Base-by-base conservation (phyloP, 2,113 vertebrate species). In the Rana temporaria region DNA sequence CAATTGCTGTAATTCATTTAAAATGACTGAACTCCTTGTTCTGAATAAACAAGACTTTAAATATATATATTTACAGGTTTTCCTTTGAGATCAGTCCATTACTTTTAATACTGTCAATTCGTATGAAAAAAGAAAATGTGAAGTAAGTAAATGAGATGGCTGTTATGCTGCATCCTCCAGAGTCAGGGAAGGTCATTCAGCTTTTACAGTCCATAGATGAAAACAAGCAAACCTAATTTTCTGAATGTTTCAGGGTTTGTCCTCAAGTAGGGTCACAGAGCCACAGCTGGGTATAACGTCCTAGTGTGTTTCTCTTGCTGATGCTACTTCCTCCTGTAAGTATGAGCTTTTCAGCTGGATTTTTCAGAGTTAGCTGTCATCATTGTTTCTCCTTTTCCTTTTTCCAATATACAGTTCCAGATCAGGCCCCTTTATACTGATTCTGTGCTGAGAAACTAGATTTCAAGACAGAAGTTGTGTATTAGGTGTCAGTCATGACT, bases 251-350 rank as follows among this genome's bases (percentile, higher is more conserved):
- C n/a, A 38, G 12, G 6, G 38, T 34, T 73, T 74, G 71, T 74
- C 71, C 55, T 74, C 19, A 74, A 75, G 20, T 60, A 75, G 14
- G 72, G 56, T 75, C 56, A 74, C 26, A 56, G 7, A 34, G 26
- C 72, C 34, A 16, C n/a, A 75, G 56, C 57, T 22, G 53, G 18
- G 19, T 32, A 30, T 20, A 34, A 8, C 26, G 1, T 59, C 56
- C 24, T 20, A 38, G 4, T 5, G 30, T 4, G 20, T 72, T 19
- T 74, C 17, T 18, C 20, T 24, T 63, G n/a, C n/a, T 12, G 20
- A 20, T 24, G 60, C 8, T 26, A 63, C 24, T 63, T 63, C 24
- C 60, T 59, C 26, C 8, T 26, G 11, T 42, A 60, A 42, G 38
- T 60, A 62, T 60, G 4, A 60, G 19, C 16, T 75, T 42, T 42